A percentile compares a stretch with the other conserved stretches of the same genome.
Evolutionary conservation across 2,113 vertebrate genomes (phyloP).

Genomic region (Chrysochloris asiatica): DNA sequence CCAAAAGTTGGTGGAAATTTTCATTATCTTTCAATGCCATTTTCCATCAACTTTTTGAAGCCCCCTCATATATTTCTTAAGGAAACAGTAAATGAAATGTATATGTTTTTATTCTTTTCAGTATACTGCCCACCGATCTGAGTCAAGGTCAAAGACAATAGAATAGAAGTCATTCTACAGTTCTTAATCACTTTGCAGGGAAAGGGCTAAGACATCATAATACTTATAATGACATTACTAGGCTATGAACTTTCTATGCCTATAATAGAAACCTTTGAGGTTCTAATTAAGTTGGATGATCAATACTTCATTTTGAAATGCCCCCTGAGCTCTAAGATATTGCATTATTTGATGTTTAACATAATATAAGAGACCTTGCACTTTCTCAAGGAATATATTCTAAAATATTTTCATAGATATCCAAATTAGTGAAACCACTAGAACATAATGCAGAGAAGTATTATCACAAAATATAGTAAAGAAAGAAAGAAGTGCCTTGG

Average conservation of each 20-base stretch:
- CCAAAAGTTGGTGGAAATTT: no score
- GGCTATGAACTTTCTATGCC: slow-evolving; percentile 16
- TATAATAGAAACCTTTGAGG: slow-evolving; percentile 52
- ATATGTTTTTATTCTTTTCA: slow-evolving; percentile 2
- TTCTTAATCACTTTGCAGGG: neutral
- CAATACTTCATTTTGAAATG: slow-evolving; percentile 57
- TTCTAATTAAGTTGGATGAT: slow-evolving; percentile 47
- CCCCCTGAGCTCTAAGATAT: slow-evolving; percentile 50
- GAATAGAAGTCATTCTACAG: neutral
- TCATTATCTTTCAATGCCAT: no score
- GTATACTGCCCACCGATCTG: slow-evolving; percentile 1
- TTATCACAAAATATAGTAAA: neutral
- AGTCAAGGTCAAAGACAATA: slow-evolving; percentile 43
- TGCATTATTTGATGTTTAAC: slow-evolving; percentile 57
- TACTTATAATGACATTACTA: no score
- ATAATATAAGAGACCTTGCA: slow-evolving; percentile 47
- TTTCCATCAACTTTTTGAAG: no score
- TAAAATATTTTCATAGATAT: slow-evolving; percentile 35
- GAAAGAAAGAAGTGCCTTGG: no score
- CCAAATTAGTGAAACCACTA: slow-evolving; percentile 38
- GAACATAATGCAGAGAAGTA: slow-evolving; percentile 18
- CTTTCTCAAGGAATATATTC: slow-evolving; percentile 37
- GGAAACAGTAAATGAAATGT: no score
- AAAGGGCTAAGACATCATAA: slow-evolving; percentile 12
- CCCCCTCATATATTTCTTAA: no score